Evolutionary conservation across 2,113 vertebrate species (phyloP).

Genomic region (Pelecanus crispus): DNA sequence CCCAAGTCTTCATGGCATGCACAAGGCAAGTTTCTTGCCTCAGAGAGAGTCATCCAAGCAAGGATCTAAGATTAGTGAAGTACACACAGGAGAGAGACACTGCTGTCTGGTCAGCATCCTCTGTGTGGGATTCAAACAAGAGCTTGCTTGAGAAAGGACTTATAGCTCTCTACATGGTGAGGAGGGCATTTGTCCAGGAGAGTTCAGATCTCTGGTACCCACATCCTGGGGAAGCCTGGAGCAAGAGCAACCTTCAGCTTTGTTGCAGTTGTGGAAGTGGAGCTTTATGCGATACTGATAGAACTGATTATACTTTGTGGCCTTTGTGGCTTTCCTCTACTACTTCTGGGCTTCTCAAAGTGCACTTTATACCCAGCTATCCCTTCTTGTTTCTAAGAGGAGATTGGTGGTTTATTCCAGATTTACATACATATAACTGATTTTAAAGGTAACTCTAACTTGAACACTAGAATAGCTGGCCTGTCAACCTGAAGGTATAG

Average conservation of each 20-base stretch:
- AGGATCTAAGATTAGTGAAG: background rate
- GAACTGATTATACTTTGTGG: background rate
- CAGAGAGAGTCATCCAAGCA: background rate
- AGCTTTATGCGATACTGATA: background rate
- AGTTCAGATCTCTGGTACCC: background rate
- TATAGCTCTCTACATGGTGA: background rate
- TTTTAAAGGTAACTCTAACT: background rate
- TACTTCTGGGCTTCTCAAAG: background rate
- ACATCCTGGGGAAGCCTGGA: background rate
- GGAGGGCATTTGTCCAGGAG: background rate
- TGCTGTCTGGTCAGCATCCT: background rate
- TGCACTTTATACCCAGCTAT: background rate
- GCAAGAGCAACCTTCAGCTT: background rate
- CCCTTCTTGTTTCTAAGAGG: background rate
- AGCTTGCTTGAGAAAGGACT: background rate
- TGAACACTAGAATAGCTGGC: background rate
- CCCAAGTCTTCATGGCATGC: background rate
- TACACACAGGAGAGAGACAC: background rate
- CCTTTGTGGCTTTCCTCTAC: background rate
- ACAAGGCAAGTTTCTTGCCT: background rate
- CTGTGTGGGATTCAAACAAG: background rate
- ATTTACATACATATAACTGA: background rate
- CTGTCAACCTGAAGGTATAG: background rate
- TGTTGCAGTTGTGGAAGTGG: background rate
- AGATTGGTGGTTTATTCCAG: background rate